A percentile compares a stretch with the other conserved stretches of the same genome.
These are phyloP conservation scores for Lagodon rhomboides DNA, from an alignment of 2,797 vertebrate species.

Conservation along the genomic window DNA sequence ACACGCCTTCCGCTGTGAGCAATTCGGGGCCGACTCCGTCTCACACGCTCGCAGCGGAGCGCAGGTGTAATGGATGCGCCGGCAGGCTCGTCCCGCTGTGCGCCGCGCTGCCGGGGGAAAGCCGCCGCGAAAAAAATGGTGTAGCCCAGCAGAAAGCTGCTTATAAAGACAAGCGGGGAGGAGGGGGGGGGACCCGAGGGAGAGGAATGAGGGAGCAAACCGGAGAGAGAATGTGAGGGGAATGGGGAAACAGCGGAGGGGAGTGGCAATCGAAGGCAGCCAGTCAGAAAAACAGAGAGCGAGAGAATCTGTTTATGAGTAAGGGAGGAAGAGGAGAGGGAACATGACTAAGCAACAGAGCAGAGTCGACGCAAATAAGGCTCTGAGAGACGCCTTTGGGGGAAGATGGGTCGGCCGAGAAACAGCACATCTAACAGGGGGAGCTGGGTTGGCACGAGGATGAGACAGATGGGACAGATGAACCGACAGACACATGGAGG, in stretches of 20 bases:
- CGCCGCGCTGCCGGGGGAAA: constrained; percentile 34
- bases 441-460: constrained; percentile 44
- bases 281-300: neutral
- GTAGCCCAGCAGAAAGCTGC: constrained; percentile 49
- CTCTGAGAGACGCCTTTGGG: constrained; percentile 35
- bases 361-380: constrained; percentile 29
- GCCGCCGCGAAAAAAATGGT: constrained; percentile 34
- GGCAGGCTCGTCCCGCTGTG: constrained; percentile 44
- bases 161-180: constrained; percentile 20
- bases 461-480: constrained; percentile 48
- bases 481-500: constrained; percentile 49
- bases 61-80: constrained; percentile 62
- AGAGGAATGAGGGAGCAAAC: neutral
- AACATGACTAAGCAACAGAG: constrained; percentile 47
- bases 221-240: constrained; percentile 4
- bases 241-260: constrained; percentile 5
- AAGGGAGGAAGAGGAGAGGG: neutral
- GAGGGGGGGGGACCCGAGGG: constrained; percentile 12
- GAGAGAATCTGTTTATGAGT: constrained; percentile 16
- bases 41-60: constrained; percentile 27
- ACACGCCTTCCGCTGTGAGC: constrained; percentile 23
- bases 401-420: constrained; percentile 28
- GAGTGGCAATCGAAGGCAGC: constrained; percentile 1
- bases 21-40: neutral
- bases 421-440: constrained; percentile 30